Base-by-base conservation (phyloP, 30 jellyfish, hydroid and myxozoan species). In the Catostylus mosaicus region DNA sequence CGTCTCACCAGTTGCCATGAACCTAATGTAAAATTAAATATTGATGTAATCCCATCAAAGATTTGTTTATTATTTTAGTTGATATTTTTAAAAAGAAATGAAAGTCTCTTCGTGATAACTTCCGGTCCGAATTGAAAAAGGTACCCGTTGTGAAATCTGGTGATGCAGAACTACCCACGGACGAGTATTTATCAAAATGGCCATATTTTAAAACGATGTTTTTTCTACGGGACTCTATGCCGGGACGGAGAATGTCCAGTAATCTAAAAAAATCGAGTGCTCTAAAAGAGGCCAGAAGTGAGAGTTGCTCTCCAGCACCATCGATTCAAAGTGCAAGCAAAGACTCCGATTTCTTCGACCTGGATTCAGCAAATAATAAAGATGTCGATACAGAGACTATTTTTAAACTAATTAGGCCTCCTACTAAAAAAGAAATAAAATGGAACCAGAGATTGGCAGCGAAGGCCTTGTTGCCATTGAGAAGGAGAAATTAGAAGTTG, bases 121-220 rank as follows among this genome's bases (percentile, higher is more conserved):
- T 75, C 33, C 77, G 86, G 9, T 22, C 61, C 1, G 77, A 75
- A 33, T 34, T 75, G 77, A 75, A 34, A 51, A 75, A 75, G 77
- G 86, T 75, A 10, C 86, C 86, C n/a, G 32, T 36, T 35, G 59
- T 61, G 23, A 75, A 27, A 50, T 52, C 75, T 2, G 75, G 40
- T 34, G 86, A 75, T 57, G 26, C 77, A 47, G 59, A 60, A 16
- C 86, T 75, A 30, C 86, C 86, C 48, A 46, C 50, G 24, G 77
- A 75, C 59, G 77, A 75, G 60, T 75, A 75, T 35, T 62, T 75
- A 18, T 51, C 86, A 26, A 51, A 75, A 56, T 75, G 77, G 86
- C 77, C 77, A 1, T 75, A 43, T 30, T 75, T 75, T 78, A 48
- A 51, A 54, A 75, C 50, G 86, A 75, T 75, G 86, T 75, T 75